Evolutionary conservation across 23 tunicate genomes (phyloP), one percentile per base, ranked within the genome.

Genomic region (Halocynthia roretzi): DNA sequence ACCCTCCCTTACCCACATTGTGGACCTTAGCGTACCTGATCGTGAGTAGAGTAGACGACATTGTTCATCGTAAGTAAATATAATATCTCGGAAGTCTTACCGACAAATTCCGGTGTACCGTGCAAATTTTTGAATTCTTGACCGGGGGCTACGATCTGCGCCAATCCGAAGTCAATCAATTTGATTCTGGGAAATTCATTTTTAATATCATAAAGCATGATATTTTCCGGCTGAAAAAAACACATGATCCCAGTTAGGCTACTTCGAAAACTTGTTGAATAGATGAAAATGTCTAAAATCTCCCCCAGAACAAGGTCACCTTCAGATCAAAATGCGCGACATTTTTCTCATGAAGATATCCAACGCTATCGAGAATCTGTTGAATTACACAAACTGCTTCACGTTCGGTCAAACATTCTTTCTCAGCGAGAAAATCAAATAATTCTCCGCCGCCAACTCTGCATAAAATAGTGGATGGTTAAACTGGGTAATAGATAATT

Each of bases 81-180:
- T 9, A 71, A 60, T 60, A 60, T 60, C n/a, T 60, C 64, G 17
- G 44, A 31, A 50, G 1, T 62, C 84, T 6, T 52, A 86, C 98
- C 98, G 48, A 92, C 98, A 80, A 92, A 92, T 66, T 92, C 98
- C 17, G 98, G 98, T 8, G 98, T 92, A 6, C 98, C 98, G 70
- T 92, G 98, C 87, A 92, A 75, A 56, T 92, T 92, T 52, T 80
- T 80, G 60, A 87, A 86, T 67, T 92, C 98, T 83, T 82, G 71
- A 51, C 96, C 99, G 0, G 91, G 90, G 22, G 71, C 55, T 54
- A 88, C 80, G 58, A 68, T 57, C 62, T 94, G 99, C 10, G 99
- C 94, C 82, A 94, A 72, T 0, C 99, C 99, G 61, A 94, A 94
- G 71, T 94, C 99, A 57, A 94, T 88, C 57, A 94, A 65, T 70